Conservation (phyloP, 1,140 invertebrate genomes). For the Paraescarpia echinospica region DNA sequence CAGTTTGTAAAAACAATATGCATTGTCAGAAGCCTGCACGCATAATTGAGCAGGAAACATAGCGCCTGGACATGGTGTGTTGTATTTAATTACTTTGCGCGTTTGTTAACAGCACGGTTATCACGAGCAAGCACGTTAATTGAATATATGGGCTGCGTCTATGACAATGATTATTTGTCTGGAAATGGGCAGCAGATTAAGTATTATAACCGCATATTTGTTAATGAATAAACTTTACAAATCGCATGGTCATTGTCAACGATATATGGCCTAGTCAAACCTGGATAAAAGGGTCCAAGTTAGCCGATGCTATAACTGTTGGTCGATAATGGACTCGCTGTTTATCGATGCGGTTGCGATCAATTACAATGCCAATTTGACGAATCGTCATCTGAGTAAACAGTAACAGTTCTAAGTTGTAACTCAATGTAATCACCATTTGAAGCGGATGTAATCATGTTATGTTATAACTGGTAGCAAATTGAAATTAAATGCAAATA, state of each 20-base stretch:
- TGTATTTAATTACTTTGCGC: background rate
- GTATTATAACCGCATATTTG: background rate
- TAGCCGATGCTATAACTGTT: background rate
- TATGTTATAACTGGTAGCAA: no score
- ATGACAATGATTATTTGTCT: background rate
- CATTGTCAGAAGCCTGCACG: no score
- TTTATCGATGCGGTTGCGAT: no score
- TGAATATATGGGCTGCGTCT: background rate
- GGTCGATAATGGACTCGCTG: background rate
- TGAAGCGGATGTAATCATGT: no score
- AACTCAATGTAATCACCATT: background rate
- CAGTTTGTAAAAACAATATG: no score
- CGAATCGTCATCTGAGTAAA: background rate
- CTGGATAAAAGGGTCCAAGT: background rate
- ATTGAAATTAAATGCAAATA: no score
- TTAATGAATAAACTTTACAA: background rate
- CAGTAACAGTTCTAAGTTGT: background rate
- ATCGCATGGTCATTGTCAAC: background rate
- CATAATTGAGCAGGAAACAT: no score
- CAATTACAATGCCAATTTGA: background rate
- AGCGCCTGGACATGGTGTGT: background rate
- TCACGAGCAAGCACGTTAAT: background rate
- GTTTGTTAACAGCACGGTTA: background rate
- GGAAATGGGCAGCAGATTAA: background rate
- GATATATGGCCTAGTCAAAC: background rate